These are phyloP conservation scores for Phyllopteryx taeniolatus DNA, from an alignment of 2,113 vertebrate species.

Conservation along the genomic window DNA sequence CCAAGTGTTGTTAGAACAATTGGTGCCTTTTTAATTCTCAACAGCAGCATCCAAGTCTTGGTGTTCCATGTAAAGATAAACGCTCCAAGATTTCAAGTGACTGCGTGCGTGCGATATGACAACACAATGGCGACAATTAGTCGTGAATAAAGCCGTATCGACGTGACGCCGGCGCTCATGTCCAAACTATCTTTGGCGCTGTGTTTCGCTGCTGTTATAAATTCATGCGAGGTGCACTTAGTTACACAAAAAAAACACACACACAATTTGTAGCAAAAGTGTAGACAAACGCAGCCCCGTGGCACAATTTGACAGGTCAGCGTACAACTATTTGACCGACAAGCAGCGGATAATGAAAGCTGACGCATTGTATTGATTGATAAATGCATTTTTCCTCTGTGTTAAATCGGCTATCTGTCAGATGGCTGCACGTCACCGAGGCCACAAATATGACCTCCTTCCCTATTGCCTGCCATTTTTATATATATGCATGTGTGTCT, in stretches of 20 bases:
- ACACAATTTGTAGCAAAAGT: constrained; percentile 34
- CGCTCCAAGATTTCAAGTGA: constrained; percentile 17
- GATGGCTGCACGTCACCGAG: constrained; percentile 56
- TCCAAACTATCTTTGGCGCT: neutral
- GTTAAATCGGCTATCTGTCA: constrained; percentile 74
- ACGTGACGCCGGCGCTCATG: neutral
- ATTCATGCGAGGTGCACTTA: constrained; percentile 45
- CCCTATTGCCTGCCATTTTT: constrained; percentile 48
- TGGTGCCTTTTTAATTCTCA: constrained; percentile 32
- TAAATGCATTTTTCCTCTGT: constrained; percentile 70
- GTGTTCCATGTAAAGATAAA: constrained; percentile 58
- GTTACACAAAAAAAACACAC: constrained; percentile 38
- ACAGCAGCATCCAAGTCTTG: constrained; percentile 39
- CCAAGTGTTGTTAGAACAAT: constrained; percentile 48
- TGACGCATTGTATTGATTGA: constrained; percentile 69
- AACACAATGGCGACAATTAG: constrained; percentile 44
- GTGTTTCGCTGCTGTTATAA: constrained; percentile 23
- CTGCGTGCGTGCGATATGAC: constrained; percentile 26
- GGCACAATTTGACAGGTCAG: constrained; percentile 64
- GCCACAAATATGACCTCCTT: constrained; percentile 61
- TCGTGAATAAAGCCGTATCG: constrained; percentile 30
- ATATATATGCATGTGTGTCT: neutral
- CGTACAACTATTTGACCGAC: constrained; percentile 66
- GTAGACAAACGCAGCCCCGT: constrained; percentile 46
- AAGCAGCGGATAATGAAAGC: constrained; percentile 54